Percentiles rank a stretch among this genome's conserved stretches.
Evolutionary conservation across 2,113 vertebrate genomes (phyloP).

Genomic region (Odontesthes bonariensis): DNA sequence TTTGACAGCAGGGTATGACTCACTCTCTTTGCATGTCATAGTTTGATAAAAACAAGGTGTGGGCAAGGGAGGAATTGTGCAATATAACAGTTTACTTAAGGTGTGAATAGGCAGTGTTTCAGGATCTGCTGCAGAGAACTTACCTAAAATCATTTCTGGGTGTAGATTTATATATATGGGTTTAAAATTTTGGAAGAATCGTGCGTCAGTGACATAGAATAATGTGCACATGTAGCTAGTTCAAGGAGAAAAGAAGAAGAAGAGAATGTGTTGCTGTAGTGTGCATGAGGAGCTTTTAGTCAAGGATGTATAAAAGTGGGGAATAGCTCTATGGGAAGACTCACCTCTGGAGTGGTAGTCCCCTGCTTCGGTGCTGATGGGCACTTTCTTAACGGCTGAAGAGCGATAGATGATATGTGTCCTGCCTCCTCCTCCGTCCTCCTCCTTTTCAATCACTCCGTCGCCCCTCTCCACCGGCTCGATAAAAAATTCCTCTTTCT

Average conservation of each 20-base stretch:
- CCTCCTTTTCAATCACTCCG: slow-evolving; percentile 77
- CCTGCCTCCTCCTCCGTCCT: slow-evolving; percentile 84
- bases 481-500: slow-evolving; percentile 97
- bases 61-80: not conserved
- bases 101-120: not conserved
- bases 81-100: slow-evolving; percentile 8
- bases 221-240: not conserved
- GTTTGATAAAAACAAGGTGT: slow-evolving; percentile 46
- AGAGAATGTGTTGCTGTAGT: slow-evolving; percentile 3
- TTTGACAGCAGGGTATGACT: slow-evolving; percentile 53
- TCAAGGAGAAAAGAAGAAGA: not conserved
- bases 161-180: not conserved
- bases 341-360: slow-evolving; percentile 89
- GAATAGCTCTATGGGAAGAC: slow-evolving; percentile 56
- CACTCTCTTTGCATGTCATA: slow-evolving; percentile 45
- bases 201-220: not conserved
- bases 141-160: not conserved
- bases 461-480: slow-evolving; percentile 90
- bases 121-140: not conserved
- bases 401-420: slow-evolving; percentile 93
- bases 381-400: slow-evolving; percentile 83
- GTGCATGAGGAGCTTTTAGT: slow-evolving; percentile 11
- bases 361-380: slow-evolving; percentile 42
- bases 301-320: slow-evolving; percentile 17
- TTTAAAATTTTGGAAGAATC: not conserved